Base-by-base conservation (phyloP, 2,113 vertebrate genomes). In the Phyllostomus hastatus region DNA sequence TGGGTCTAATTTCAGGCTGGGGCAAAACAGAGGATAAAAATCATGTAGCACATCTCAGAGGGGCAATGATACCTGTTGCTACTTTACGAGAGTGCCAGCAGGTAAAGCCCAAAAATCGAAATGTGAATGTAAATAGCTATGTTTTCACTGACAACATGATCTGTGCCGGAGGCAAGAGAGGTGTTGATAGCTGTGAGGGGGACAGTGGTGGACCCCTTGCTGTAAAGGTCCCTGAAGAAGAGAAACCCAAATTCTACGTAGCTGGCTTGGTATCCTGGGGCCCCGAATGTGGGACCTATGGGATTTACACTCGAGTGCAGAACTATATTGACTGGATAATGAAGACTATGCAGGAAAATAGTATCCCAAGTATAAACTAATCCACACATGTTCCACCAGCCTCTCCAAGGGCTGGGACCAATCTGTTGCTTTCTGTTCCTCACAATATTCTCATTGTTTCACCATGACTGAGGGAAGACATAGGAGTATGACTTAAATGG, bases 221-320 rank as follows among this genome's bases (percentile, higher is more conserved):
- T 48, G 93, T 99, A 76, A 95, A 73, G 38, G 96, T 98, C 33
- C 98, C 97, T 28, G 82, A 52, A 6, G 81, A 97, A 10, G 28
- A 87, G 6, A 38, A 2, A 4, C 89, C 46, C 73, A 97, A 94
- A 17, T 98, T 98, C 89, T 99, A 98, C 0, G 97, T 99, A 0
- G 98, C 97, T 0, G 99, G 99, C 26, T 86, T 99, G 76, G 98
- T 99, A 95, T 99, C 99, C n/a, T 99, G 99, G 99, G 99, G 99
- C 7, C 97, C 98, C 0, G 28, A 24, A 12, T 99, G 99, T 80
- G 98, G 98, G 24, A 95, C 98, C 70, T 99, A 99, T 46, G 99
- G 99, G 12, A 98, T 99, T 70, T 99, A 99, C 88, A 99, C 99
- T 28, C 99, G 98, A 70, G 99, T 99, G 35, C 88, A 89, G 64